A percentile compares a stretch with the other conserved stretches of the same genome.
Conservation (phyloP, 2,888 invertebrate genomes). For the Folsomia manolachei region DNA sequence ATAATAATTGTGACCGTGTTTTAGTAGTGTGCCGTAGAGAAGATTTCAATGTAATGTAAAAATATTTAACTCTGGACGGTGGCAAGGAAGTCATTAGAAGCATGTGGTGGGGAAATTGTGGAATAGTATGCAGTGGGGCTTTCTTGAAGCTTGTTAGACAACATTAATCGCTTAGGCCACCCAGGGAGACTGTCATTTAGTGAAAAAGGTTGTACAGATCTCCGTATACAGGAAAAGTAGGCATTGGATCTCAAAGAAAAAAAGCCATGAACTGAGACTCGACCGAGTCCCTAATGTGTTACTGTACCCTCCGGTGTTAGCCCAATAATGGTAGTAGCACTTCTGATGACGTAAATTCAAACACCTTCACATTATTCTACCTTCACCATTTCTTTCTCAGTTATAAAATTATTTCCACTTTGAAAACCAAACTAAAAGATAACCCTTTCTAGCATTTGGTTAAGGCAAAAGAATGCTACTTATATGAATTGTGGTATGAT, state of each 20-base stretch:
- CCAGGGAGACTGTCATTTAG: slow-evolving; percentile 51
- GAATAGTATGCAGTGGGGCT: slow-evolving; percentile 31
- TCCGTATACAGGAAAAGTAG: not conserved
- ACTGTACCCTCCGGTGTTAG: not conserved
- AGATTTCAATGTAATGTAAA: not conserved
- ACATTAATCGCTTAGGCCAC: slow-evolving; percentile 51
- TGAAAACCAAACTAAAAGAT: too few relatives aligned
- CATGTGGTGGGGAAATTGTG: not conserved
- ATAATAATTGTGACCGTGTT: not conserved
- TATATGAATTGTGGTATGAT: too few relatives aligned
- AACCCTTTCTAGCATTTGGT: too few relatives aligned
- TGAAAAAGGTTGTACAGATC: slow-evolving; percentile 42
- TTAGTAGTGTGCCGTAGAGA: not conserved
- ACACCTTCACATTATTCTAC: not conserved
- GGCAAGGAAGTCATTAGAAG: not conserved
- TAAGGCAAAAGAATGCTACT: too few relatives aligned
- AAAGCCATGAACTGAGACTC: too few relatives aligned
- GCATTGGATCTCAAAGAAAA: too few relatives aligned
- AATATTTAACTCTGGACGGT: not conserved
- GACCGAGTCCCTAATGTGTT: too few relatives aligned
- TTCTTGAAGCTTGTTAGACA: slow-evolving; percentile 51
- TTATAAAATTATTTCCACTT: too few relatives aligned
- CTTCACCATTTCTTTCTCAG: not conserved
- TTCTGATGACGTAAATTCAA: not conserved
- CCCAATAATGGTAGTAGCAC: not conserved